Evolutionary conservation across 2,888 invertebrate species (phyloP), one percentile per base, ranked within the genome.

Genomic region (Eubasilissa splendida): DNA sequence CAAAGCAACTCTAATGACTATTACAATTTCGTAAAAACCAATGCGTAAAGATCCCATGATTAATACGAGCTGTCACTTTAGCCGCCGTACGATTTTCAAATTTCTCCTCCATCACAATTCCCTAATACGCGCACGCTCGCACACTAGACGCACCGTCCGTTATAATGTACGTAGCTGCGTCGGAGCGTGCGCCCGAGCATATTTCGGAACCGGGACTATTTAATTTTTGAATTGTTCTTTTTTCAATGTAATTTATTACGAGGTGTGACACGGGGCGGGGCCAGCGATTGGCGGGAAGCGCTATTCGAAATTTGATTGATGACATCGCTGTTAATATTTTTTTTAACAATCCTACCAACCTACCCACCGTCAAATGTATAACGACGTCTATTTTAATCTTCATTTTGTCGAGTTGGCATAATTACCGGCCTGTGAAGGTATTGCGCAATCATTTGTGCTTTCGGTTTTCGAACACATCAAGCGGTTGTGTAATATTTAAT

Each of bases 291-390:
- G 81, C 81, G 81, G 80, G 80, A 80, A 81, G 71, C 78, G 78
- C 78, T 78, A 42, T 78, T 81, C 77, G 65, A 78, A 78, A 81
- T 81, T 81, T 81, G 81, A 81, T 81, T 81, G 81, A 81, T 81
- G 74, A 78, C 81, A 60, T 59, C 66, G 56, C 65, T 56, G 59
- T 80, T 76, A 76, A 76, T 70, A 59, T 53, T 76, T 80, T 76
- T 79, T 80, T 66, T 63, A 63, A 63, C 33, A 63, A 22, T 63
- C 22, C 22, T 33, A 22, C 7, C 12, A 63, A 63, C 12, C 11
- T 33, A 33, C 31, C 31, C 42, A 63, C 31, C 42, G 12, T 63
- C 33, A 33, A 63, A 63, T 63, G 33, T 63, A 31, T 63, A 63
- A 33, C 7, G 33, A 63, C 12, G 5, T 33, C 33, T 63, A 33